Evolutionary conservation across 2,888 invertebrate species (phyloP).

Genomic region (Oscheius sp.): DNA sequence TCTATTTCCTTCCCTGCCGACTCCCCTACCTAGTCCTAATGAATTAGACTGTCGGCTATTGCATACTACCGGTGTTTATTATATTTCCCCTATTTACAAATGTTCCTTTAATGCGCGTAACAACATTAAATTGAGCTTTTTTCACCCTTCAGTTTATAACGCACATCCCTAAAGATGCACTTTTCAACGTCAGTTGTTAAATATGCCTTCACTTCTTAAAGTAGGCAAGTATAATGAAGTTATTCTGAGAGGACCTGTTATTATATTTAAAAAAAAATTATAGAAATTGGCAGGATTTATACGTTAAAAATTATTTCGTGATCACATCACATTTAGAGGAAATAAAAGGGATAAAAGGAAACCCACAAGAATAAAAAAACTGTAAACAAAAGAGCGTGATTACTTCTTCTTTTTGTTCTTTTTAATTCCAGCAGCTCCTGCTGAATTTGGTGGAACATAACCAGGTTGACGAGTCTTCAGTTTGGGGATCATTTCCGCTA

Average conservation of each 20-base stretch:
- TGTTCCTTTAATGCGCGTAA: background rate
- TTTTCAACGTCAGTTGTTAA: constrained; percentile 12
- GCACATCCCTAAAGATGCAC: constrained; percentile 1
- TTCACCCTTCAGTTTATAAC: background rate
- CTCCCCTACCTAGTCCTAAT: constrained; percentile 6
- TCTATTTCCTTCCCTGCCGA: constrained; percentile 5
- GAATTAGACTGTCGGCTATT: constrained; percentile 13
- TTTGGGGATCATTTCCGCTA: constrained; percentile 67
- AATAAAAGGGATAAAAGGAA: no score
- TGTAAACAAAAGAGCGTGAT: constrained; percentile 32
- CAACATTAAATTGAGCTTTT: background rate
- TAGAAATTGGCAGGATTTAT: no score
- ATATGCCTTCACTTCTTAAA: background rate
- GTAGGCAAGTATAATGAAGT: constrained; percentile 8
- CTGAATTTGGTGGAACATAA: constrained; percentile 35
- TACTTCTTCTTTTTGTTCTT: constrained; percentile 53
- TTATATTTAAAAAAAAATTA: no score
- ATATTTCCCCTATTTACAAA: constrained; percentile 8
- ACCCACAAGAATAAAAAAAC: background rate
- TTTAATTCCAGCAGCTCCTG: constrained; percentile 29
- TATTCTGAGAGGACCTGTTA: background rate
- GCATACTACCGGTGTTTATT: constrained; percentile 20
- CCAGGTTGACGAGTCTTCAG: constrained; percentile 66
- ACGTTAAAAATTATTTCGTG: no score
- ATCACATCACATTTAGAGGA: no score